A percentile compares a stretch with the other conserved stretches of the same genome.
Evolutionary conservation across 2,113 vertebrate genomes (phyloP).

Genomic region (Cranoglanis bouderius): DNA sequence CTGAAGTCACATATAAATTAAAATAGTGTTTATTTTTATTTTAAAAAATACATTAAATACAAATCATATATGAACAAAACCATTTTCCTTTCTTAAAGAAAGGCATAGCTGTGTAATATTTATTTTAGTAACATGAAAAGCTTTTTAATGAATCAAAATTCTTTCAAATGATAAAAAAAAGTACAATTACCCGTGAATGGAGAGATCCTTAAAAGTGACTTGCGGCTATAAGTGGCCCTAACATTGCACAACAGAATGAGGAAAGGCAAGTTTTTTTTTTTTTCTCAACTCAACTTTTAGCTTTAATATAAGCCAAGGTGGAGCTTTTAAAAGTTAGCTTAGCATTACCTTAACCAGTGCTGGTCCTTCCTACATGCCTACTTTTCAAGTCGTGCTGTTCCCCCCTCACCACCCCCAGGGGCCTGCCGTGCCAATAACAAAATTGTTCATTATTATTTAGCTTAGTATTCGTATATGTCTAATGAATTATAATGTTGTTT

Average conservation of each 20-base stretch:
- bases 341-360: constrained; percentile 26
- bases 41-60: constrained; percentile 77
- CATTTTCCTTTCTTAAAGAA: constrained; percentile 69
- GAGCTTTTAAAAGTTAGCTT: constrained; percentile 42
- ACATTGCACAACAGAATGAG: constrained; percentile 65
- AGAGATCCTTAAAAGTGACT: constrained; percentile 64
- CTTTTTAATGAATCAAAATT: constrained; percentile 62
- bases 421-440: not conserved
- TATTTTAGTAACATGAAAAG: constrained; percentile 73
- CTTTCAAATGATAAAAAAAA: constrained; percentile 62
- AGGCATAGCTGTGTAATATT: constrained; percentile 70
- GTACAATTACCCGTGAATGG: constrained; percentile 74
- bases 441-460: not conserved
- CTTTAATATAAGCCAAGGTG: constrained; percentile 38
- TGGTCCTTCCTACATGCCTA: not conserved
- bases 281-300: constrained; percentile 39
- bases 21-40: constrained; percentile 75
- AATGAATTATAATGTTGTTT: not conserved
- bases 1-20: constrained; percentile 40
- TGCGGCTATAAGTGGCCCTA: constrained; percentile 56
- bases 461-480: not conserved
- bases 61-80: constrained; percentile 74
- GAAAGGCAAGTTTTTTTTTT: constrained; percentile 55
- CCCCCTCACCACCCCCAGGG: not conserved
- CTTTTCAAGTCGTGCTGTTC: constrained; percentile 4